Conservation (phyloP, 2,113 vertebrate genomes). For the Kryptolebias marmoratus region DNA sequence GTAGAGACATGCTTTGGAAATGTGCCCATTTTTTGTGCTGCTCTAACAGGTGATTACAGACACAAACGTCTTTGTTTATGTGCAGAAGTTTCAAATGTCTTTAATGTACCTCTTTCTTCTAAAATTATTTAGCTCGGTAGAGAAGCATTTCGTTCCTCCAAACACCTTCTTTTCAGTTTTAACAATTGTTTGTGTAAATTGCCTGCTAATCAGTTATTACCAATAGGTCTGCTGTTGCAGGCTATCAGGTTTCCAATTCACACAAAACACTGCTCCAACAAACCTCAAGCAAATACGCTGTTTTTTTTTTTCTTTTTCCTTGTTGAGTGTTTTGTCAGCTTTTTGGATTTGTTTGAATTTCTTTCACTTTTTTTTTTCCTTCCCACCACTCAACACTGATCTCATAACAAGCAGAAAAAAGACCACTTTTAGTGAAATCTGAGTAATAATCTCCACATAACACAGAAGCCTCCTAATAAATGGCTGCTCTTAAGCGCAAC, state of each 20-base stretch:
- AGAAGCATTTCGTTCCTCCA: slow-evolving; percentile 17
- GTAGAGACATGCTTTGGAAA: no score
- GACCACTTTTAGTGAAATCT: slow-evolving; percentile 38
- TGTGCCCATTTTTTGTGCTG: no score
- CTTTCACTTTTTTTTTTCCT: slow-evolving; percentile 30
- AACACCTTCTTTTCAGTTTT: slow-evolving; percentile 43
- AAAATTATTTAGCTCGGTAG: neutral
- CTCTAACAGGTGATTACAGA: no score
- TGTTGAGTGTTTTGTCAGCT: slow-evolving; percentile 20
- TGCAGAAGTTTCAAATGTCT: neutral
- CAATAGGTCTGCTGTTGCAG: slow-evolving; percentile 21
- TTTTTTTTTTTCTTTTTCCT: slow-evolving; percentile 35
- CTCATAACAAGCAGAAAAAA: slow-evolving; percentile 34
- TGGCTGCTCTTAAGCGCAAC: slow-evolving; percentile 37
- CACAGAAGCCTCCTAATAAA: slow-evolving; percentile 50
- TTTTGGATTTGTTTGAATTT: slow-evolving; percentile 18
- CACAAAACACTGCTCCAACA: slow-evolving; percentile 43
- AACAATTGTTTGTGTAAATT: slow-evolving; percentile 54
- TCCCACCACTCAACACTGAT: slow-evolving; percentile 8
- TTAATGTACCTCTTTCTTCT: neutral
- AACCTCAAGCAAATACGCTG: slow-evolving; percentile 30
- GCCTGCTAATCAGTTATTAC: slow-evolving; percentile 46
- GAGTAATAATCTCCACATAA: slow-evolving; percentile 49
- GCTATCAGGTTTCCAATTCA: slow-evolving; percentile 50
- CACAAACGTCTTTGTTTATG: neutral